These are phyloP conservation scores for Trissoscelio sp. DNA, from an alignment of 2,888 invertebrate species.

Conservation along the genomic window DNA sequence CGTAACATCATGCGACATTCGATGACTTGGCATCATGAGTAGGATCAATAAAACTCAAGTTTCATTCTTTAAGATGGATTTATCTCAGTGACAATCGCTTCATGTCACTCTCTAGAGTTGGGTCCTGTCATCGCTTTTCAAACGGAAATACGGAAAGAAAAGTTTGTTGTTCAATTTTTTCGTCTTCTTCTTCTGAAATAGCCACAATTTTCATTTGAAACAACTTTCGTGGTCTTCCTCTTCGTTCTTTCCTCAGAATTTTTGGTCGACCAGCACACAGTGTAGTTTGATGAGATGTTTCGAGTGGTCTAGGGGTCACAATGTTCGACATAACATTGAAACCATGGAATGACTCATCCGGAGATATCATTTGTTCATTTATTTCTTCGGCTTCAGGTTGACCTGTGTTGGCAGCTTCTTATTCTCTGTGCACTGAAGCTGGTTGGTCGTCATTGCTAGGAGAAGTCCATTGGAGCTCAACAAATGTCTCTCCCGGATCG, in stretches of 20 bases:
- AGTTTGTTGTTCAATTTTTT: neutral
- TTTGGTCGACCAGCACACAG: neutral
- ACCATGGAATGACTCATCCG: too few relatives aligned
- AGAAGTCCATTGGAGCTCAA: slow-evolving; percentile 18
- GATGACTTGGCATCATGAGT: too few relatives aligned
- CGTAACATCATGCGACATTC: too few relatives aligned
- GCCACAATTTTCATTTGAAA: neutral
- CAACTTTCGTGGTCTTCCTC: neutral
- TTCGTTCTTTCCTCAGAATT: neutral
- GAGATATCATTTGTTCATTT: too few relatives aligned
- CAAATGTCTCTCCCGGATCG: neutral
- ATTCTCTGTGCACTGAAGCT: neutral
- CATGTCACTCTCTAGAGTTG: neutral
- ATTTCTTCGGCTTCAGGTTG: too few relatives aligned
- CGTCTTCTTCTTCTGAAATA: neutral
- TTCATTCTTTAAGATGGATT: neutral
- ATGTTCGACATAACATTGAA: too few relatives aligned
- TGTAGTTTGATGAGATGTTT: neutral
- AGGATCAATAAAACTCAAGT: neutral
- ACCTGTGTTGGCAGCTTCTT: neutral
- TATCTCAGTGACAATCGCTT: neutral
- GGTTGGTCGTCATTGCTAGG: neutral
- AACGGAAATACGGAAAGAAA: neutral
- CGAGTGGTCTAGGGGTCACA: neutral
- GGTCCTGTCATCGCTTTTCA: neutral